Conservation (phyloP, 2,113 vertebrate species). For the Odobenus rosmarus region DNA sequence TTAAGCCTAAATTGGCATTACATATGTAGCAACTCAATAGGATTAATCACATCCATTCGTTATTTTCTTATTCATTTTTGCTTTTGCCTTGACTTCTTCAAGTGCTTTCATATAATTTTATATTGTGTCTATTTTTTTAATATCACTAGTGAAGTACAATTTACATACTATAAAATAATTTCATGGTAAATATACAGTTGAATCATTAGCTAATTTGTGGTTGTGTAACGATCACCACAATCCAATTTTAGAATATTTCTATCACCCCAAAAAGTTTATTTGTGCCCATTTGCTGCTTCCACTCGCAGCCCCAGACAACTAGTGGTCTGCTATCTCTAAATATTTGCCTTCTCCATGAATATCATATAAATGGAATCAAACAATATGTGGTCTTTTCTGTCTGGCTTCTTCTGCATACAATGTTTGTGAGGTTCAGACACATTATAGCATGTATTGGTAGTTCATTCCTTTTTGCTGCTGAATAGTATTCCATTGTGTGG, state of each 20-base stretch:
- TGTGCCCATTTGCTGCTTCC: background rate
- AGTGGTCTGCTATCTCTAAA: background rate
- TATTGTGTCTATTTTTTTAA: background rate
- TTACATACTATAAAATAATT: background rate
- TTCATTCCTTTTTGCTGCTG: background rate
- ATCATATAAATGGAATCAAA: background rate
- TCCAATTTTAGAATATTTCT: background rate
- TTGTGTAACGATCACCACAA: background rate
- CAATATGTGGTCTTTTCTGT: background rate
- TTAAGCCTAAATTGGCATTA: background rate
- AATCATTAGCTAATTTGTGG: background rate
- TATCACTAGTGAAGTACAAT: background rate
- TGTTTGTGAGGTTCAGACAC: background rate
- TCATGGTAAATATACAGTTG: background rate
- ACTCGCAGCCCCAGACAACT: background rate
- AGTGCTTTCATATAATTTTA: background rate
- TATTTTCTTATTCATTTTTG: background rate
- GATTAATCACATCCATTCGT: background rate
- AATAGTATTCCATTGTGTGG: background rate
- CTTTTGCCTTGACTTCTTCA: constrained; percentile 24
- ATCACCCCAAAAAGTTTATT: background rate
- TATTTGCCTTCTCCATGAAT: background rate
- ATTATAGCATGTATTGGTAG: background rate
- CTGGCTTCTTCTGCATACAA: background rate
- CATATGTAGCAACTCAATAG: background rate